These are phyloP conservation scores for Eupithecia abbreviata DNA, from an alignment of 2,888 invertebrate species.

Conservation along the genomic window DNA sequence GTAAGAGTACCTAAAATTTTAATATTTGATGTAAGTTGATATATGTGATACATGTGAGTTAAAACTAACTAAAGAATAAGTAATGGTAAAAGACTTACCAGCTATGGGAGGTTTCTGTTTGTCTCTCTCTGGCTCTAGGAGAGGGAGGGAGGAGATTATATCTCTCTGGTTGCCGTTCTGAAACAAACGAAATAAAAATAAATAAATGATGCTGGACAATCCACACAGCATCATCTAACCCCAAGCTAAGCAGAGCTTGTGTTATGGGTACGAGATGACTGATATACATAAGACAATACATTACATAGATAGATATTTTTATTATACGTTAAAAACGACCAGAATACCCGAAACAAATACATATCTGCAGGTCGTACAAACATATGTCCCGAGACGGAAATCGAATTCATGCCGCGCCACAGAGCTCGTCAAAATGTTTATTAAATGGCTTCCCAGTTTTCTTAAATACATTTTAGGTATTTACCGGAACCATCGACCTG, in stretches of 20 bases:
- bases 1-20: neutral
- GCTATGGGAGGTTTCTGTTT: conserved; percentile 77
- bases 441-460: neutral
- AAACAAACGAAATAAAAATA: conserved; percentile 26
- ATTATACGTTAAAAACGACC: too few species aligned
- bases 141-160: conserved; percentile 57
- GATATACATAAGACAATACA: too few species aligned
- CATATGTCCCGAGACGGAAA: too few species aligned
- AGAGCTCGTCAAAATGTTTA: neutral
- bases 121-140: conserved; percentile 73
- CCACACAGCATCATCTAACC: too few species aligned
- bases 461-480: neutral
- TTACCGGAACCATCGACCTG: neutral
- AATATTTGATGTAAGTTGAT: neutral
- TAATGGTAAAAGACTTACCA: conserved; percentile 54
- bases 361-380: too few species aligned
- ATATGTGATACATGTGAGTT: neutral
- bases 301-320: too few species aligned
- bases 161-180: conserved; percentile 47
- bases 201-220: too few species aligned
- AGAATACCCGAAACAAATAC: too few species aligned
- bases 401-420: too few species aligned
- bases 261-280: too few species aligned
- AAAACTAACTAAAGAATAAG: neutral
- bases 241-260: too few species aligned